phyloP scores from a whole-genome alignment of 2,113 vertebrate species.

The Pteronura brasiliensis region DNA sequence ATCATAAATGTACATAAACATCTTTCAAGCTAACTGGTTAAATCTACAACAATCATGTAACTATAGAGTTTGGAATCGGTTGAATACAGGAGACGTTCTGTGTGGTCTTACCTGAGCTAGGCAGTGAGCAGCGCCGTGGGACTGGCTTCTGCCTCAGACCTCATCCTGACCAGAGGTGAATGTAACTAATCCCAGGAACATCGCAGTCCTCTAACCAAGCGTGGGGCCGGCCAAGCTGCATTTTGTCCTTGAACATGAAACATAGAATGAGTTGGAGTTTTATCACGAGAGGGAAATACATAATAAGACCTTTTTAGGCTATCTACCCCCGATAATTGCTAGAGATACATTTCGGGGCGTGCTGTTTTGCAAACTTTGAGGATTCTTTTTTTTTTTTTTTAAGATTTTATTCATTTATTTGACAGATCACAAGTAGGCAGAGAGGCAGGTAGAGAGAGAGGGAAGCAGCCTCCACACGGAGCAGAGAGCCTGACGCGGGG shows the following conservation, averaged over 20 bases:
- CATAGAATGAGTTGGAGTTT: slow-evolving; percentile 23
- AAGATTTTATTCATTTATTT: no score
- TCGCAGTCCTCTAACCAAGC: neutral
- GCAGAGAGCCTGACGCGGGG: no score
- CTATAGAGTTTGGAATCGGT: accelerated
- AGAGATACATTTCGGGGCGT: neutral
- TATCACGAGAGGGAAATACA: neutral
- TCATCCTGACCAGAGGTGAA: neutral
- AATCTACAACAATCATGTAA: neutral
- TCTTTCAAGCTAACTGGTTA: no score
- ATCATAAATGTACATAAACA: neutral
- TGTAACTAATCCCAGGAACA: neutral
- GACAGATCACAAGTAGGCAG: no score
- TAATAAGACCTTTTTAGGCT: neutral
- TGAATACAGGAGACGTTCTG: neutral
- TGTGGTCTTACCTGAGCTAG: slow-evolving; percentile 21
- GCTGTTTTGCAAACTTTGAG: neutral
- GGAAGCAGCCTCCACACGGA: no score
- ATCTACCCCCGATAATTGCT: neutral
- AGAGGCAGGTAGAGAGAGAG: no score
- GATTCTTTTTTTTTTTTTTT: no score
- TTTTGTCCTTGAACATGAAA: slow-evolving; percentile 59
- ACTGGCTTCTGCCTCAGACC: neutral
- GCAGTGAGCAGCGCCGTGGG: accelerated
- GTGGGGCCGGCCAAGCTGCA: accelerated